Evolutionary conservation across 2,888 invertebrate genomes (phyloP), one percentile per base, ranked within the genome.

Genomic region (Candidula unifasciata): DNA sequence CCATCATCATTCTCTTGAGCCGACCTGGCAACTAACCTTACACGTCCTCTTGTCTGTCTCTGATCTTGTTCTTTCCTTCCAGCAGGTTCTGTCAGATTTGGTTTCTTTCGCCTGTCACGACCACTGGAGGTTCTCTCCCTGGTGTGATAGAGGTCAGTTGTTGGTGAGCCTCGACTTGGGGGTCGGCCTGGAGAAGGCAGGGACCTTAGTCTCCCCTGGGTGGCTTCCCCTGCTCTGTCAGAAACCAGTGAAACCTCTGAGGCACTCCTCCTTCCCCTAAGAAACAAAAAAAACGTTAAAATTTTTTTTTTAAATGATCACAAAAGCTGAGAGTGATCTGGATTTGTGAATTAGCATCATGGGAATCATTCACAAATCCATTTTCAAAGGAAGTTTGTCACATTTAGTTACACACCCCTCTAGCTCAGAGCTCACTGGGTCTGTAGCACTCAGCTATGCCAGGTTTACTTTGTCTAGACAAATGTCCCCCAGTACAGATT

Each of bases 141-240:
- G 78, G 88, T 86, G 88, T 86, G 82, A 86, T 74, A 82, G 69
- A 86, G 66, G 68, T 86, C 86, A 2, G 86, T 73, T 33, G 86
- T 76, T 82, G 86, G 86, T 27, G 82, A 80, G 18, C 86, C 86
- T 1, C 86, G 82, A 64, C 86, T 86, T 87, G 27, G 87, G 83
- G 76, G 89, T 82, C 71, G 81, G 84, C 69, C 86, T 82, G 35
- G 86, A 81, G 77, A 82, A 73, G 35, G 87, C 57, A 44, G 87
- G 1, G 82, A 83, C 35, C 68, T 83, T 10, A 77, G 68, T 2
- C 82, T 73, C n/a, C 35, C 69, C 13, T 64, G 66, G 13, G 54
- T 54, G 16, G 37, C 27, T 60, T 68, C n/a, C 13, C 57, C 71
- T 10, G 66, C 68, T 68, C n/a, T 68, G 10, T 81, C 52, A 68